Evolutionary conservation across 2,113 vertebrate genomes (phyloP).

Genomic region (Plotosus lineatus): DNA sequence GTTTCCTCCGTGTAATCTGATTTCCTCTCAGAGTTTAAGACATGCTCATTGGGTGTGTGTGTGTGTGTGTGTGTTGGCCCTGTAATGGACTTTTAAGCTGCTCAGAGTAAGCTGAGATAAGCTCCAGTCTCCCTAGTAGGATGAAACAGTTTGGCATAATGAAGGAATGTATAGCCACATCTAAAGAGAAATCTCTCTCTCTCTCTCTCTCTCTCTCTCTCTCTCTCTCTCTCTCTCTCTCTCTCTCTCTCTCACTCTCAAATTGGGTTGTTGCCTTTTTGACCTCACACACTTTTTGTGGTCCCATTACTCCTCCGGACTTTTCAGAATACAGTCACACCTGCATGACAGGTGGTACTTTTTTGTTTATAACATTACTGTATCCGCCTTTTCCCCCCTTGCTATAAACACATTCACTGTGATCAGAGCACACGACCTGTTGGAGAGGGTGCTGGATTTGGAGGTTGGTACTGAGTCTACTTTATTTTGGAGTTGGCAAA

Average conservation of each 20-base stretch:
- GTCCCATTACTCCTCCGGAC: background rate
- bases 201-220: too few species aligned
- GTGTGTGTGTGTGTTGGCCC: too few species aligned
- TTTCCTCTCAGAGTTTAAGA: too few species aligned
- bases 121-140: too few species aligned
- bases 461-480: background rate
- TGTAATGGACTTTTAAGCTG: too few species aligned
- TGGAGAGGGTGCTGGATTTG: background rate
- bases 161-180: too few species aligned
- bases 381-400: background rate
- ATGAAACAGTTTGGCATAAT: too few species aligned
- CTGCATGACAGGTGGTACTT: background rate
- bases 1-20: too few species aligned
- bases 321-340: background rate
- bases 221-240: too few species aligned
- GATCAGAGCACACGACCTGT: background rate
- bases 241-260: too few species aligned
- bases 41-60: too few species aligned
- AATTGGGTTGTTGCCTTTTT: background rate
- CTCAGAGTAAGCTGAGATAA: too few species aligned
- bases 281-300: background rate
- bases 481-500: background rate
- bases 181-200: background rate
- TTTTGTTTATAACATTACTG: background rate
- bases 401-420: background rate